Conservation (phyloP, 2,888 invertebrate genomes). For the Pachymerium ferrugineum region DNA sequence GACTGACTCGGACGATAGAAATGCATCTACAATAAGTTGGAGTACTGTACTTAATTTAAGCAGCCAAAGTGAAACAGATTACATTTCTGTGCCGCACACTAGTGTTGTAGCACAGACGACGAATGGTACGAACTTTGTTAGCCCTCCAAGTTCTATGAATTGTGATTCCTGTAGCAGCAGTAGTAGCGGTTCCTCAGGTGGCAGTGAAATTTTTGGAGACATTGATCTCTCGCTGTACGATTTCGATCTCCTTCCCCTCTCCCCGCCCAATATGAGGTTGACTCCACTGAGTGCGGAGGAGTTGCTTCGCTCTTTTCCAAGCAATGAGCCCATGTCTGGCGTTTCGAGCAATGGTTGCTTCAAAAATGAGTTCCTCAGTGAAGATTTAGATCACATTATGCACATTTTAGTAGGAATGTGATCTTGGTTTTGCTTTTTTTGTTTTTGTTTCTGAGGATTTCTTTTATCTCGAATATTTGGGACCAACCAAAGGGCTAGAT, state of each 20-base stretch:
- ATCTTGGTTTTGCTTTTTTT: too few relatives aligned
- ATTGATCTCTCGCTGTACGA: constrained; percentile 58
- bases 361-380: constrained; percentile 47
- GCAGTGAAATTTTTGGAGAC: constrained; percentile 43
- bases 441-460: neutral
- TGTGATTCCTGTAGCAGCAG: constrained; percentile 31
- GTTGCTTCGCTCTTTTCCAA: constrained; percentile 46
- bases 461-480: too few relatives aligned
- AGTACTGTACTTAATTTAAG: constrained; percentile 81
- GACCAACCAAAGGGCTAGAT: neutral
- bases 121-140: neutral
- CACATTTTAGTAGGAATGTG: constrained; percentile 60
- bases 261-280: constrained; percentile 44
- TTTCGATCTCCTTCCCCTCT: constrained; percentile 50
- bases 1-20: constrained; percentile 53
- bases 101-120: neutral
- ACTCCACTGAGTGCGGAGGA: constrained; percentile 47
- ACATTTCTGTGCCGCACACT: constrained; percentile 45
- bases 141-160: neutral
- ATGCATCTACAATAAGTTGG: constrained; percentile 80
- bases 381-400: constrained; percentile 60
- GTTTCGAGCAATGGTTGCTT: constrained; percentile 23
- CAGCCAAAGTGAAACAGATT: constrained; percentile 78
- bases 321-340: constrained; percentile 33
- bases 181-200: constrained; percentile 34